phyloP scores from a whole-genome alignment of 2,113 vertebrate species.

The Myotis lucifugus region DNA sequence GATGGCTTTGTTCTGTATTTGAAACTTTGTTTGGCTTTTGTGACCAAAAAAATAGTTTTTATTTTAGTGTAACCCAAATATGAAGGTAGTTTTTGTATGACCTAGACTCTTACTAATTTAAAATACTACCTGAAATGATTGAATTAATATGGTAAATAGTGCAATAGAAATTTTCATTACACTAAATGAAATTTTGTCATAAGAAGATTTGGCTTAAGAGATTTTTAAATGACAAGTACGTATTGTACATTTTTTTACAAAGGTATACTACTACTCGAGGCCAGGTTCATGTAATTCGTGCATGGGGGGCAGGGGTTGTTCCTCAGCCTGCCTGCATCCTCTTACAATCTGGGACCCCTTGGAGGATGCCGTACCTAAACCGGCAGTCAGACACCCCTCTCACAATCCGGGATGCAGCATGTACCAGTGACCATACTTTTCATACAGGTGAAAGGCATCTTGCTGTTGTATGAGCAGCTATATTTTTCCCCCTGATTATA shows the following conservation, averaged over 20 bases:
- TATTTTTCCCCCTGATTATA: too few relatives aligned
- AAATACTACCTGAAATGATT: neutral
- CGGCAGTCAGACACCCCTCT: too few relatives aligned
- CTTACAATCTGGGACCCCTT: too few relatives aligned
- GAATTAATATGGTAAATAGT: neutral
- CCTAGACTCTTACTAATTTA: neutral
- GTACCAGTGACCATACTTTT: too few relatives aligned
- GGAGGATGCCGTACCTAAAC: too few relatives aligned
- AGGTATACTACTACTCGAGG: neutral
- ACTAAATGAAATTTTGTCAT: neutral
- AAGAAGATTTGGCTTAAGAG: conserved; percentile 34
- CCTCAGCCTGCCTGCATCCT: too few relatives aligned
- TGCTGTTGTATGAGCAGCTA: too few relatives aligned
- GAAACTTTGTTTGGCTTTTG: neutral
- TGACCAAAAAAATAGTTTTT: neutral
- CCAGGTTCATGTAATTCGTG: too few relatives aligned
- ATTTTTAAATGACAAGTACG: neutral
- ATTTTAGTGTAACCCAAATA: neutral
- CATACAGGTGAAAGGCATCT: too few relatives aligned
- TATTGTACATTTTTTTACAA: neutral
- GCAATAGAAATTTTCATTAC: conserved; percentile 26
- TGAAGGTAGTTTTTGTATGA: neutral
- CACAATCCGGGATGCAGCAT: too few relatives aligned
- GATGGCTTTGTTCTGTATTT: neutral
- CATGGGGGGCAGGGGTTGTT: too few relatives aligned